phyloP scores from a whole-genome alignment of 2,113 vertebrate genomes.

The Strix uralensis region DNA sequence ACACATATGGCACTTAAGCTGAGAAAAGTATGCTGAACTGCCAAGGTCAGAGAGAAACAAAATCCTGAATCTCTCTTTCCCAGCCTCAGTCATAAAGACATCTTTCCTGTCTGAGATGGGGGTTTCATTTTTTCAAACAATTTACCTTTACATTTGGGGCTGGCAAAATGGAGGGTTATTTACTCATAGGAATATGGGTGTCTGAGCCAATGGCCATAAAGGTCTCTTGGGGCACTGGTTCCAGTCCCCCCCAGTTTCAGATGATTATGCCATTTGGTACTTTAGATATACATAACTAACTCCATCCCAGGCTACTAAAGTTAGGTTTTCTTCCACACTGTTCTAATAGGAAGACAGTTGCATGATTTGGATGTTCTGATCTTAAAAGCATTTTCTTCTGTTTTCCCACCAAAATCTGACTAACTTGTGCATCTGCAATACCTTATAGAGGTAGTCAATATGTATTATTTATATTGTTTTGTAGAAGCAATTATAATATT shows the following conservation, averaged over 20 bases:
- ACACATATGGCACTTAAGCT: slow-evolving; percentile 21
- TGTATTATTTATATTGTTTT: background rate
- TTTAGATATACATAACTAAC: background rate
- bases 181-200: background rate
- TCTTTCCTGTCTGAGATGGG: background rate
- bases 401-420: background rate
- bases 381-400: background rate
- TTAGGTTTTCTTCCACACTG: background rate
- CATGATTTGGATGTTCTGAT: background rate
- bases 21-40: slow-evolving; percentile 24
- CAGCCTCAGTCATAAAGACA: background rate
- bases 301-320: background rate
- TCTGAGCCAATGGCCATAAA: background rate
- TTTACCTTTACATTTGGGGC: background rate
- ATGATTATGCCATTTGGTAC: background rate
- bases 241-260: background rate
- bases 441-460: background rate
- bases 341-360: background rate
- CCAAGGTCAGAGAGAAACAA: slow-evolving; percentile 18
- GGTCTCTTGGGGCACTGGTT: background rate
- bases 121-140: background rate
- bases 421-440: background rate
- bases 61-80: slow-evolving; percentile 4
- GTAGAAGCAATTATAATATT: background rate
- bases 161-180: background rate